A percentile compares a stretch with the other conserved stretches of the same genome.
These are phyloP conservation scores for Phania funesta DNA, from an alignment of 2,888 invertebrate species.

Conservation along the genomic window DNA sequence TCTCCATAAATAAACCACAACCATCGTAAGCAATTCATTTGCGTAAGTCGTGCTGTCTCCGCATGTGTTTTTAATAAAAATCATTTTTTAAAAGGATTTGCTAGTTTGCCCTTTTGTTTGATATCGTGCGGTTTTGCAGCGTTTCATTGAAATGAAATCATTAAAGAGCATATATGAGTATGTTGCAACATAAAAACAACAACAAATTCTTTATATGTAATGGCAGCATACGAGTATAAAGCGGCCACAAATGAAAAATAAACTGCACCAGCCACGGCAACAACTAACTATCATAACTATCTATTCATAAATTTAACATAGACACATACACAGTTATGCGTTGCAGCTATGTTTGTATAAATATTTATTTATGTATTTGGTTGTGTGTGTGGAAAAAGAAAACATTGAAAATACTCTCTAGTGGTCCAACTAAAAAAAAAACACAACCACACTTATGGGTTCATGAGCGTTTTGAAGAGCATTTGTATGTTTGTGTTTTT, in stretches of 20 bases:
- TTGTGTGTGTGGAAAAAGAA: not conserved
- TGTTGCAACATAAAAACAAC: constrained; percentile 21
- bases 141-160: constrained; percentile 42
- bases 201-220: not conserved
- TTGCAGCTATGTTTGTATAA: not conserved
- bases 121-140: not conserved
- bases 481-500: not conserved
- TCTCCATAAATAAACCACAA: too few species aligned
- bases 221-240: constrained; percentile 6
- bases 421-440: constrained; percentile 55
- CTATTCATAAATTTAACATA: constrained; percentile 11
- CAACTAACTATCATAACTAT: constrained; percentile 16
- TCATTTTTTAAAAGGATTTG: too few species aligned
- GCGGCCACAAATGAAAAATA: constrained; percentile 1
- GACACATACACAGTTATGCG: too few species aligned
- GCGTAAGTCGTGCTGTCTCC: too few species aligned
- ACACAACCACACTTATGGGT: constrained; percentile 35
- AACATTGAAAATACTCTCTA: constrained; percentile 38
- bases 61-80: too few species aligned
- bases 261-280: not conserved
- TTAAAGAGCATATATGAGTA: constrained; percentile 11
- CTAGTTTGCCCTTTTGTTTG: too few species aligned
- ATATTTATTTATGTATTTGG: not conserved
- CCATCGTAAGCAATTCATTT: too few species aligned
- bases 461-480: constrained; percentile 25